Conservation (phyloP, 2,797 vertebrate genomes). For the Etheostoma perlongum region DNA sequence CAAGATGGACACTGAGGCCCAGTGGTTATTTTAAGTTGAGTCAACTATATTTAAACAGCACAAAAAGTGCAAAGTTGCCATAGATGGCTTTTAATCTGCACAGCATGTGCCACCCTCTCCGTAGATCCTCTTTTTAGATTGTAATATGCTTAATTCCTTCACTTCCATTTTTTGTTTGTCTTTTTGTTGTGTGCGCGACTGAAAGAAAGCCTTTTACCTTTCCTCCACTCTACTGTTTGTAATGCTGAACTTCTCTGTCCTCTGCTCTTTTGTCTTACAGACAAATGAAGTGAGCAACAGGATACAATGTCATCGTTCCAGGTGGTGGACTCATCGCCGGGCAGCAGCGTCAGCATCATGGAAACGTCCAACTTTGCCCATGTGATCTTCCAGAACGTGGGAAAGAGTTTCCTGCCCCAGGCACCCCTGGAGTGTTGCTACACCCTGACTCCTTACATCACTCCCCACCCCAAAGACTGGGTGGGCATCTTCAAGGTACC, state of each 20-base stretch:
- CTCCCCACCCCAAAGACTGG: constrained; percentile 96
- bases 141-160: not conserved
- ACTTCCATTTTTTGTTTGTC: not conserved
- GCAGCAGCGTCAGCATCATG: constrained; percentile 84
- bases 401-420: constrained; percentile 96
- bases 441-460: constrained; percentile 93
- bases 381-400: constrained; percentile 99
- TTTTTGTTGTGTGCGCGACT: not conserved
- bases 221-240: not conserved
- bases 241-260: not conserved
- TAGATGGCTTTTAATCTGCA: not conserved
- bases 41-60: not conserved
- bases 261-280: constrained; percentile 50
- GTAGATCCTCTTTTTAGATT: not conserved
- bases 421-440: constrained; percentile 95
- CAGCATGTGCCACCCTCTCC: not conserved
- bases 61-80: constrained; percentile 5
- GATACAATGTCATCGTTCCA: constrained; percentile 92
- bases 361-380: constrained; percentile 98
- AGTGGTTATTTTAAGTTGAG: not conserved
- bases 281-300: constrained; percentile 76
- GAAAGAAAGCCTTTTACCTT: not conserved
- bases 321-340: constrained; percentile 88
- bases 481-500: constrained; percentile 99
- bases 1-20: not conserved